A percentile compares a stretch with the other conserved stretches of the same genome.
Conservation (phyloP, 2,888 invertebrate species). For the Pristionchus maxplancki region DNA sequence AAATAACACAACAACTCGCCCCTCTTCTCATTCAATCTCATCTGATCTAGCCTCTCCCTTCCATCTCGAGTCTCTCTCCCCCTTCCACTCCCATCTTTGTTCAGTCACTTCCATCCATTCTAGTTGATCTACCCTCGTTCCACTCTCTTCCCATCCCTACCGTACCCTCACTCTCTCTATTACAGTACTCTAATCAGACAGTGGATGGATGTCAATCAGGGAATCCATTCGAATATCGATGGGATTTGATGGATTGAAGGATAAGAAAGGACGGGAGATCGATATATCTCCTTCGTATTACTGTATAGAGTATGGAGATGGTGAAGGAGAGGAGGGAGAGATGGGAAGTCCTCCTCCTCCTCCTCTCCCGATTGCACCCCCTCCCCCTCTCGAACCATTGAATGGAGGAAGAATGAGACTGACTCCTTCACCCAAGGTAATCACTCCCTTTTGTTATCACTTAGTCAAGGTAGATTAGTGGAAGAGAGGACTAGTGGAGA, state of each 20-base stretch:
- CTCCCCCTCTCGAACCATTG: background rate
- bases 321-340: background rate
- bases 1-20: background rate
- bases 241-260: background rate
- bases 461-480: slow-evolving; percentile 17
- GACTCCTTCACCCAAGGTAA: slow-evolving; percentile 27
- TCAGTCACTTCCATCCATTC: background rate
- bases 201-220: background rate
- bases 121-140: background rate
- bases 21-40: background rate
- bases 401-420: slow-evolving; percentile 9
- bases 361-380: background rate
- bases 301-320: background rate
- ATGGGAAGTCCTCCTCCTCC: background rate
- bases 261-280: background rate
- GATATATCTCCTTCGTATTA: background rate
- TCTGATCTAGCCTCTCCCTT: slow-evolving; percentile 10
- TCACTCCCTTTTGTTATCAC: background rate
- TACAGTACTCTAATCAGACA: background rate
- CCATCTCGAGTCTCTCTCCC: background rate
- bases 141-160: background rate
- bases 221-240: background rate
- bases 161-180: background rate
- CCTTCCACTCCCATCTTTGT: slow-evolving; percentile 13
- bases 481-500: slow-evolving; percentile 8